These are phyloP conservation scores for Rissa tridactyla DNA, from an alignment of 2,113 vertebrate genomes.

Conservation along the genomic window DNA sequence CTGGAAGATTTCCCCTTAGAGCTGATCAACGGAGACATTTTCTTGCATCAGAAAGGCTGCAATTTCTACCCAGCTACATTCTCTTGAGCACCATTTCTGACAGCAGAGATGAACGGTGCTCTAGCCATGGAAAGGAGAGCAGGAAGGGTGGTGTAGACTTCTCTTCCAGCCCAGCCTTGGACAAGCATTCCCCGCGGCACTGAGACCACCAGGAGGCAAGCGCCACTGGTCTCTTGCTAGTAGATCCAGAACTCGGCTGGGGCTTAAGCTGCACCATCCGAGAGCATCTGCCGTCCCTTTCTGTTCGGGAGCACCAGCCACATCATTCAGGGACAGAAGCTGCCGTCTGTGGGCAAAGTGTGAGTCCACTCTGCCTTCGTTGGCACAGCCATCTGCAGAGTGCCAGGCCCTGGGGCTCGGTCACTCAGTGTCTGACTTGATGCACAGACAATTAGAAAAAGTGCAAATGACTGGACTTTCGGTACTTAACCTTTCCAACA, in stretches of 20 bases:
- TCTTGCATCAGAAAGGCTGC: neutral
- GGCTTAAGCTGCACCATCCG: neutral
- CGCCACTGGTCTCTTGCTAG: neutral
- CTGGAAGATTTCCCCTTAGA: neutral
- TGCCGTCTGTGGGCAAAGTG: neutral
- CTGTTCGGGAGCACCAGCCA: neutral
- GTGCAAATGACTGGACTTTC: neutral
- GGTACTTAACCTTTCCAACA: neutral
- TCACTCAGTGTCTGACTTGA: neutral
- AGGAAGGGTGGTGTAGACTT: neutral
- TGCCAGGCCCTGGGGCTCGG: neutral
- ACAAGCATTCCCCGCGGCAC: neutral
- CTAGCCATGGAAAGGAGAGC: neutral
- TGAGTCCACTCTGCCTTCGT: neutral
- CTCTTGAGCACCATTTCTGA: neutral
- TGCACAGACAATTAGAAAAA: neutral
- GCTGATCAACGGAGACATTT: neutral
- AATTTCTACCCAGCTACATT: neutral
- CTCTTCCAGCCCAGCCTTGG: neutral
- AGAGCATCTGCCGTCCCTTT: neutral
- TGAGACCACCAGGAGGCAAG: neutral
- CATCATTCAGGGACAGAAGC: neutral
- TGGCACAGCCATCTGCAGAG: neutral
- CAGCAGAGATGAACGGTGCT: neutral
- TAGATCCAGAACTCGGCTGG: fast-evolving